Base-by-base conservation (phyloP, 2,113 vertebrate genomes). In the Papio anubis region DNA sequence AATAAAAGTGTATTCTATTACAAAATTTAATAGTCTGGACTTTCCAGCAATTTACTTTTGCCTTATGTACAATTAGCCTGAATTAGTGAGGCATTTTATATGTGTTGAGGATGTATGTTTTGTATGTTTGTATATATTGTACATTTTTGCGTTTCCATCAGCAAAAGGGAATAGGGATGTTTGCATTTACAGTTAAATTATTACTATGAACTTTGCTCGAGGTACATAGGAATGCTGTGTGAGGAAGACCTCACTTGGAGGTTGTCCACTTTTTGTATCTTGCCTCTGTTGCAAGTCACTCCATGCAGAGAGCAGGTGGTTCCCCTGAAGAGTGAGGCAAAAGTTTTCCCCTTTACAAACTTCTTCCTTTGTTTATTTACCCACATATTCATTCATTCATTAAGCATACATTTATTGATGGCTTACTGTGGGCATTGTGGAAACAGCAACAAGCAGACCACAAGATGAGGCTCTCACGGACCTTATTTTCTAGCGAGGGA, bases 1-100 rank as follows among this genome's bases (percentile, higher is more conserved):
- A 82, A 38, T 68, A 64, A 64, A 88, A 83, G 35, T 16, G 4
- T 9, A 50, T 84, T 66, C 83, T 43, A 68, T 81, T 52, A 84
- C 88, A 50, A 59, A 52, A 18, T 68, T 68, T 64, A 76, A n/a
- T n/a, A 73, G 93, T 35, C 72, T 88, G 81, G 38, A 66, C 72
- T 90, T 89, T 3, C 66, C 8, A 17, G 50, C 18, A 10, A 55
- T 64, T 82, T 13, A 8, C n/a, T 94, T 84, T 66, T 57, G 70
- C 43, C 57, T 83, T 61, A 18, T 87, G 87, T 89, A 27, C n/a
- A 30, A 43, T 50, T 27, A 20, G 50, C 64, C 25, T 52, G 80
- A 40, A 30, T 21, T 35, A 13, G n/a, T 11, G 61, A 57, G 35
- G 40, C 45, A 17, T 35, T 40, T 43, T 14, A 8, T 4, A 8